phyloP scores from a whole-genome alignment of 2,797 vertebrate species.

The Sebastiscus albofasciatus region DNA sequence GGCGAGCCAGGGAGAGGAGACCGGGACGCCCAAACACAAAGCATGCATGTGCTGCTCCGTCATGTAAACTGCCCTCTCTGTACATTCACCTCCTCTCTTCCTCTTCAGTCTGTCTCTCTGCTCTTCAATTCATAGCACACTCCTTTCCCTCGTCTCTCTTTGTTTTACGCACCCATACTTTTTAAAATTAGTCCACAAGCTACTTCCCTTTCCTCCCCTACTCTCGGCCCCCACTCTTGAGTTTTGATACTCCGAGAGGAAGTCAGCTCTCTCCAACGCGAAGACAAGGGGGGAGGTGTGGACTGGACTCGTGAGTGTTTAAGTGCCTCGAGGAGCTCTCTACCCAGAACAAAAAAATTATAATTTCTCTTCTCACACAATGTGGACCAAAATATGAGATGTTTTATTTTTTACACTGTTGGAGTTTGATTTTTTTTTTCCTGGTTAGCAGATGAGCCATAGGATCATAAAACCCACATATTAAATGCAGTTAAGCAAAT shows the following conservation, averaged over 20 bases:
- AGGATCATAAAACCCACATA: background rate
- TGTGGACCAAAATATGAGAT: slow-evolving; percentile 5
- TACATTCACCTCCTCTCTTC: background rate
- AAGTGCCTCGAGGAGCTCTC: slow-evolving; percentile 47
- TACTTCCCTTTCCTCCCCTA: slow-evolving; percentile 2
- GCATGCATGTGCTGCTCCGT: slow-evolving; percentile 82
- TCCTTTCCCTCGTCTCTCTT: background rate
- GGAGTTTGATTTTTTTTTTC: slow-evolving; percentile 25
- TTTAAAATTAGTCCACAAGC: slow-evolving; percentile 1
- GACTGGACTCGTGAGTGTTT: slow-evolving; percentile 23
- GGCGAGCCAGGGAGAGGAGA: slow-evolving; percentile 26
- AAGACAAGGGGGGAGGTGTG: background rate
- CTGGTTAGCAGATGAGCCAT: slow-evolving; percentile 5
- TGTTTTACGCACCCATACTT: slow-evolving; percentile 2
- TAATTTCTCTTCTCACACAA: slow-evolving; percentile 10
- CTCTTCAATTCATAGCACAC: slow-evolving; percentile 9
- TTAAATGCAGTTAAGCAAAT: slow-evolving; percentile 9
- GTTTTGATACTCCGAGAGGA: slow-evolving; percentile 20
- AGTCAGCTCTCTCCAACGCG: background rate
- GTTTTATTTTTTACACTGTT: background rate
- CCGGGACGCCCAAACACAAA: slow-evolving; percentile 64
- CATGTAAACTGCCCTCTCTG: slow-evolving; percentile 68
- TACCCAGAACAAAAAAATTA: slow-evolving; percentile 5
- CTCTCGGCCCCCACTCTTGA: background rate
- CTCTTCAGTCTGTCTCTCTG: background rate